Percentiles rank a stretch among this genome's conserved stretches.
phyloP scores from a whole-genome alignment of 2,888 invertebrate genomes.

The Gasteruption jaculator region DNA sequence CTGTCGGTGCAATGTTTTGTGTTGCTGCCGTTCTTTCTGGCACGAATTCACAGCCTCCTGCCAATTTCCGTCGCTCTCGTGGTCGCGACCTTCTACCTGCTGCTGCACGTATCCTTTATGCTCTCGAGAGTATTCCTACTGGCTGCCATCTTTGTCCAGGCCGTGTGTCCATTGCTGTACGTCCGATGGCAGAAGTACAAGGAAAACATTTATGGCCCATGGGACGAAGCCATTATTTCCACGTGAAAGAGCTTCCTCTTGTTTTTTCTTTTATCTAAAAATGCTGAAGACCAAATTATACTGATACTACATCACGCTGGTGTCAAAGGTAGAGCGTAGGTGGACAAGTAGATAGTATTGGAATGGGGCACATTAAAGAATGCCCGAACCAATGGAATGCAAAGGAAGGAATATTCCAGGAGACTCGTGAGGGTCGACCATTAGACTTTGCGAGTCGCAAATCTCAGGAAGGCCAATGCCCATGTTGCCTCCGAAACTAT shows the following conservation, averaged over 20 bases:
- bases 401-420: too few species aligned
- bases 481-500: too few species aligned
- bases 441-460: too few species aligned
- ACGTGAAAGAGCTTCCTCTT: constrained; percentile 17
- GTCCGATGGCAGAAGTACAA: constrained; percentile 74
- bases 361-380: too few species aligned
- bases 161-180: constrained; percentile 73
- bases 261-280: neutral
- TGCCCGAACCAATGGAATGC: too few species aligned
- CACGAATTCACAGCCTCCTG: constrained; percentile 58
- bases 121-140: constrained; percentile 61
- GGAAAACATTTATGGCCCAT: constrained; percentile 93
- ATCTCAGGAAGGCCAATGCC: too few species aligned
- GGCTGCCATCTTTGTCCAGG: constrained; percentile 62
- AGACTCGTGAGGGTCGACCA: too few species aligned
- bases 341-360: too few species aligned
- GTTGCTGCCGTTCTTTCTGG: constrained; percentile 76
- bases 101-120: constrained; percentile 55
- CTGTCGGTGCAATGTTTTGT: constrained; percentile 87
- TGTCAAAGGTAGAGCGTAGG: too few species aligned
- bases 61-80: constrained; percentile 56
- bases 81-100: constrained; percentile 54
- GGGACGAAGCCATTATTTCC: constrained; percentile 83
- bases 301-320: too few species aligned
- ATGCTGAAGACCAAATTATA: neutral